These are phyloP conservation scores for Antheraea mylitta DNA, from an alignment of 1,140 invertebrate species.

Conservation along the genomic window DNA sequence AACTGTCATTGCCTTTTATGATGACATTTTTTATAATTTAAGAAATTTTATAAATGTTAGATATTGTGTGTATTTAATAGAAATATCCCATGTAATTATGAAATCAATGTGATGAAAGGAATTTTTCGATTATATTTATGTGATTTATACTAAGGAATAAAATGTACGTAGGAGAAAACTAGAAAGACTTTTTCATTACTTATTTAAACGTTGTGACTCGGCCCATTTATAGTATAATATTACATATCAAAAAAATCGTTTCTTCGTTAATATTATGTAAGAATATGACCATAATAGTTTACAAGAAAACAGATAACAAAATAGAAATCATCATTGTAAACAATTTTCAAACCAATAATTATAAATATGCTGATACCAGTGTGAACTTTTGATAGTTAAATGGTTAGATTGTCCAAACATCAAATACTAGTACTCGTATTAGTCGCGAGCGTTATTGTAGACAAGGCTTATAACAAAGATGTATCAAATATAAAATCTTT, in stretches of 20 bases:
- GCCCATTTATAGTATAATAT: neutral
- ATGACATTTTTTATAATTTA: conserved; percentile 10
- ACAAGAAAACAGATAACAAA: neutral
- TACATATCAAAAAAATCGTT: neutral
- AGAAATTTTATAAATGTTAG: conserved; percentile 3
- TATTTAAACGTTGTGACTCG: neutral
- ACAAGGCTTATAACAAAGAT: neutral
- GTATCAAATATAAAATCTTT: conserved; percentile 2
- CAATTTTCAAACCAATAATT: neutral
- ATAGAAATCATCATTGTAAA: neutral
- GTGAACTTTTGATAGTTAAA: neutral
- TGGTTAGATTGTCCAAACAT: neutral
- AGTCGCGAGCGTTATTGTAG: too few species aligned
- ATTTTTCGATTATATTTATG: neutral
- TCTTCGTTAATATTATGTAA: too few species aligned
- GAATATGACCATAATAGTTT: neutral
- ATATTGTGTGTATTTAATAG: conserved; percentile 1
- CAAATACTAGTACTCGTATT: neutral
- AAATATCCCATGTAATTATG: neutral
- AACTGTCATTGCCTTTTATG: conserved; percentile 11
- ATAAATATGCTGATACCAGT: neutral
- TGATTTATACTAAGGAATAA: neutral
- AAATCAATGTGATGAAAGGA: neutral
- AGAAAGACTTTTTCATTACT: neutral
- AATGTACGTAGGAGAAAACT: neutral